phyloP scores from a whole-genome alignment of 2,797 vertebrate species.

The Falco berigora region DNA sequence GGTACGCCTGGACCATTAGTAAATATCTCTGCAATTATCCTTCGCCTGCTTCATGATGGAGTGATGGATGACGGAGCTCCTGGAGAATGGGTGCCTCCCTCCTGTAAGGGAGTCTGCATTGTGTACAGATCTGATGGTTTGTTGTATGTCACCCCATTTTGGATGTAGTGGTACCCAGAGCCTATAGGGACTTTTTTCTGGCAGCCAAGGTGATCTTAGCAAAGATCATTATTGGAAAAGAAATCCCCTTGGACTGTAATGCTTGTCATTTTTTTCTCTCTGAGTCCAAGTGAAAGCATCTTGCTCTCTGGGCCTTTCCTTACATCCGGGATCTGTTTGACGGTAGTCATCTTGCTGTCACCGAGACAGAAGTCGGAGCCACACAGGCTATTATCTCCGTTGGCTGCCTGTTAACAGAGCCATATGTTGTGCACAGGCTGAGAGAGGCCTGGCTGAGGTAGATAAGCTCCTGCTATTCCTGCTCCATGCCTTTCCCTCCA shows the following conservation, averaged over 20 bases:
- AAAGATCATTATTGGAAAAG: not conserved
- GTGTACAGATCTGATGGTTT: not conserved
- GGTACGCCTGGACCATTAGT: not conserved
- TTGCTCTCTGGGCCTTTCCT: not conserved
- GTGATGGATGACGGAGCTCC: not conserved
- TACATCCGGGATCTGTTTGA: not conserved
- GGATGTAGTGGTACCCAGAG: not conserved
- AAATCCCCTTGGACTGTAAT: not conserved
- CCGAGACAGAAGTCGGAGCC: not conserved
- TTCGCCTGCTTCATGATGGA: not conserved
- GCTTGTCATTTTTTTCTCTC: not conserved
- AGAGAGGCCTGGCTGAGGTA: slow-evolving; percentile 28
- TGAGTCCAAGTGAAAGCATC: not conserved
- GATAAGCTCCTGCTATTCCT: slow-evolving; percentile 51
- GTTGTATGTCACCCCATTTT: not conserved
- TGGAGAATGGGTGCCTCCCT: not conserved
- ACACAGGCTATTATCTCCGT: not conserved
- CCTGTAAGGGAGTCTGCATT: not conserved
- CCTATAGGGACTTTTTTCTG: not conserved
- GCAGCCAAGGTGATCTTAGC: not conserved
- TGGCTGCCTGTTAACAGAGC: slow-evolving; percentile 5
- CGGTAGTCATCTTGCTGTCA: not conserved
- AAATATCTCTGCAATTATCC: not conserved
- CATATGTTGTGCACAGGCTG: not conserved
- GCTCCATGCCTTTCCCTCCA: not conserved